Percentiles rank a stretch among this genome's conserved stretches.
Evolutionary conservation across 2,797 vertebrate genomes (phyloP).

Genomic region (Loris lydekkerianus): DNA sequence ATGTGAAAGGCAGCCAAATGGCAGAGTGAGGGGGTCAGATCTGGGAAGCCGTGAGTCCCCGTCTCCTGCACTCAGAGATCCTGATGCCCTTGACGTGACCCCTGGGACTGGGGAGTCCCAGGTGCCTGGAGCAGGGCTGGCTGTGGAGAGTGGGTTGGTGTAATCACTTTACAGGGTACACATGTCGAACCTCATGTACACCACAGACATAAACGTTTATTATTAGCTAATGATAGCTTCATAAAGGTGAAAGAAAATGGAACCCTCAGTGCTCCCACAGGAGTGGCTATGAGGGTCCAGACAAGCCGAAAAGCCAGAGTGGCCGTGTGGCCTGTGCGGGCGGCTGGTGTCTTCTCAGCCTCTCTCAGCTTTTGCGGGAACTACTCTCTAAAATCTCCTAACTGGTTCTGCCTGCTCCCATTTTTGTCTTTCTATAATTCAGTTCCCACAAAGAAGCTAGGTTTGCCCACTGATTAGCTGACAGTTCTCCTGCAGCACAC

Average conservation of each 20-base stretch:
- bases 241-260: background rate
- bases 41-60: background rate
- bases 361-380: background rate
- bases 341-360: too few species aligned
- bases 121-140: too few species aligned
- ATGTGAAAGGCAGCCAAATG: background rate
- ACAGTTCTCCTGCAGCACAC: background rate
- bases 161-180: background rate
- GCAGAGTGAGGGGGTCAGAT: accelerated
- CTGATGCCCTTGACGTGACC: accelerated
- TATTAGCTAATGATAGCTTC: background rate
- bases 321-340: background rate
- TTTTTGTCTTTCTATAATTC: background rate
- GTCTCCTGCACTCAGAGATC: background rate
- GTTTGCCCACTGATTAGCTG: background rate
- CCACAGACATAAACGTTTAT: background rate
- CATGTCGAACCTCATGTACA: too few species aligned
- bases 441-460: background rate
- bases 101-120: background rate
- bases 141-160: background rate
- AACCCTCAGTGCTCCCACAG: background rate
- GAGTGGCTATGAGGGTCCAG: background rate
- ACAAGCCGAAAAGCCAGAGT: too few species aligned
- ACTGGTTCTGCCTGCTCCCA: background rate
- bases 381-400: background rate